Conservation (phyloP, 2,113 vertebrate species). For the Plestiodon gilberti region DNA sequence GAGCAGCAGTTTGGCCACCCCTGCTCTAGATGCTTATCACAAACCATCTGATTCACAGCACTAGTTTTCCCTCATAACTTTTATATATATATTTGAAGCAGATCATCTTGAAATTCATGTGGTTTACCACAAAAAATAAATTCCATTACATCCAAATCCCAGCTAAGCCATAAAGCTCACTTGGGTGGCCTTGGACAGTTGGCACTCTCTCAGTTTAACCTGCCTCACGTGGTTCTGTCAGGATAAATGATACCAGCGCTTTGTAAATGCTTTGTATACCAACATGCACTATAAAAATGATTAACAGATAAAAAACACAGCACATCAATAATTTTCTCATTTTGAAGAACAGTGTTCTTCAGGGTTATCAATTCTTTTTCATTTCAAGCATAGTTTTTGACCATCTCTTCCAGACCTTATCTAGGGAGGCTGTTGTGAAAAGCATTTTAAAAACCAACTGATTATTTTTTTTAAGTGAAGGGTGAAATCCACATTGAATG, state of each 20-base stretch:
- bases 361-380: neutral
- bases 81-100: neutral
- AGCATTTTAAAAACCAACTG: neutral
- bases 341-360: neutral
- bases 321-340: neutral
- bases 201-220: neutral
- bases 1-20: too few species aligned
- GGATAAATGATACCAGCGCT: neutral
- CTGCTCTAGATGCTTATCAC: neutral
- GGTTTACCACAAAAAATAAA: constrained; percentile 5
- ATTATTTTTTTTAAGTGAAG: neutral
- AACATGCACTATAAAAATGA: neutral
- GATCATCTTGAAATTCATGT: constrained; percentile 9
- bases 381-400: neutral
- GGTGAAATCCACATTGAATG: neutral
- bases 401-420: neutral
- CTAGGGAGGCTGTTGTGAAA: neutral
- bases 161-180: neutral
- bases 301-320: neutral
- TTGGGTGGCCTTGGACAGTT: neutral
- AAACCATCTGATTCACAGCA: neutral
- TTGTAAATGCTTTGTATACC: neutral
- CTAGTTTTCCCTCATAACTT: neutral
- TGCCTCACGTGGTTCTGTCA: neutral
- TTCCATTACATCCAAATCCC: constrained; percentile 3